Conservation (phyloP, 1,140 invertebrate species). For the Drosophila elegans region DNA sequence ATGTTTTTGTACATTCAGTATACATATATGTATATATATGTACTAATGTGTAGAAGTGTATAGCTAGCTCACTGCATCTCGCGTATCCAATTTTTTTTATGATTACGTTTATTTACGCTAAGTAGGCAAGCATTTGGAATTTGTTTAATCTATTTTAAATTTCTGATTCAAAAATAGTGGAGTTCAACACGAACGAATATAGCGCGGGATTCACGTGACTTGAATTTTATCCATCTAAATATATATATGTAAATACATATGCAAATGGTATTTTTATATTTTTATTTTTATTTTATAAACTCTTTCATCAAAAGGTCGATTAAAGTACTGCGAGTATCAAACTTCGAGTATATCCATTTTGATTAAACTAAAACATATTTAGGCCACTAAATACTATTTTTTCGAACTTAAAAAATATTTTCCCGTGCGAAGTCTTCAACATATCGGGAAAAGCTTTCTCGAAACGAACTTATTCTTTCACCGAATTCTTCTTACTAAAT, state of each 20-base stretch:
- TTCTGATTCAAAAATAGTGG: not conserved
- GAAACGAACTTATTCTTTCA: constrained; percentile 8
- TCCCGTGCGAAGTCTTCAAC: not conserved
- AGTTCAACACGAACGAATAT: constrained; percentile 9
- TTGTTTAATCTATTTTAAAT: constrained; percentile 5
- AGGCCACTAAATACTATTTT: not conserved
- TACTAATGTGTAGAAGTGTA: not conserved
- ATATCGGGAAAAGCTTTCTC: constrained; percentile 19
- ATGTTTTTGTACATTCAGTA: no score
- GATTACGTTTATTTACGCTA: constrained; percentile 16
- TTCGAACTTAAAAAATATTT: not conserved
- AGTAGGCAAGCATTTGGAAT: constrained; percentile 3
- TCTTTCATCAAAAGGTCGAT: no score
- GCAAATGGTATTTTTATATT: not conserved
- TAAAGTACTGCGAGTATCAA: no score
- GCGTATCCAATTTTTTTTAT: constrained; percentile 17
- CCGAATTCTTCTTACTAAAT: constrained; percentile 5
- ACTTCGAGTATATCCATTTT: not conserved
- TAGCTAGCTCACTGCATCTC: constrained; percentile 9
- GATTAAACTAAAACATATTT: not conserved
- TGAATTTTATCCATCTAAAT: not conserved
- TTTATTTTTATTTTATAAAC: not conserved
- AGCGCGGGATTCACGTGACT: not conserved
- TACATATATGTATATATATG: not conserved
- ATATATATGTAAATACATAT: not conserved